Evolutionary conservation across 92 coral and sea anemone species (phyloP), one percentile per base, ranked within the genome.

Genomic region (Parazoanthus atlanticus): DNA sequence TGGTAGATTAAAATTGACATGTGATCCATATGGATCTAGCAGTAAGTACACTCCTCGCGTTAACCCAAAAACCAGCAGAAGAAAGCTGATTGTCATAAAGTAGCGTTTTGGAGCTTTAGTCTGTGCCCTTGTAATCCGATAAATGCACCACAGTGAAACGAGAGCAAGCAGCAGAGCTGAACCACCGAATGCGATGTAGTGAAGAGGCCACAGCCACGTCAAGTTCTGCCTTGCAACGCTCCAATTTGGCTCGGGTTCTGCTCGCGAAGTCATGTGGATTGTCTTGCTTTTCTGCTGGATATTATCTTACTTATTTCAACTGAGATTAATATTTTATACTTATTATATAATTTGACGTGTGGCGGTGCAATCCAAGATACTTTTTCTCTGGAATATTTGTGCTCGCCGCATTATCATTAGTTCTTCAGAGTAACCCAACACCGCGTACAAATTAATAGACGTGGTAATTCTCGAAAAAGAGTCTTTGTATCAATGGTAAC

Each of bases 21-120:
- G 86, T n/a, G 90, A 78, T 26, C 86, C 76, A 54, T 90, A 90
- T 2, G 92, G 92, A 30, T 90, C 92, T 32, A 74, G 73, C 12
- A 86, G 32, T 34, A 90, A 40, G 25, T 85, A 88, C 1, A 76
- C 17, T 13, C 89, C 86, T 34, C 92, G 86, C 66, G 83, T 90
- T 34, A 79, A 64, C 11, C 89, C 92, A n/a, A 90, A 86, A 46
- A 86, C 6, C 9, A 84, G 43, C 28, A 90, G 75, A 41, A 90
- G 54, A 69, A 70, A 28, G 76, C 78, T 54, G 46, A 84, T 38
- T 43, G 87, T 84, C 78, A 84, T 16, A 72, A 90, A 90, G 82
- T 90, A 90, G 16, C 87, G 78, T 70, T 70, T 84, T 84, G 87
- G 58, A 43, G 78, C 26, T 43, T 46, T 70, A 16, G 23, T 43